Conservation (phyloP, 2,113 vertebrate genomes). For the Carassius gibelio region DNA sequence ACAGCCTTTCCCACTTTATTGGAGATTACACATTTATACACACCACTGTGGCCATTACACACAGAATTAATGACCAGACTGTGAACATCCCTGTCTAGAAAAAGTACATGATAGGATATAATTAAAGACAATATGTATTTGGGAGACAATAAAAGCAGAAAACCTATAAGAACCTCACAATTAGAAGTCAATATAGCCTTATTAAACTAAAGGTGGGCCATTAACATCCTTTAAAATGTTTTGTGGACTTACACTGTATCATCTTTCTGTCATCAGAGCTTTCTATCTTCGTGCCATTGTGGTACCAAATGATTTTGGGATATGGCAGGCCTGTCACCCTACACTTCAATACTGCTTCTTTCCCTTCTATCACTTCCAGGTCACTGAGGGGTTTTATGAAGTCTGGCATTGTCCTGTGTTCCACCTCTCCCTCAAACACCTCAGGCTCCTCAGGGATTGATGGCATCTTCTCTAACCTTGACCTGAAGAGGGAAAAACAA, state of each 20-base stretch:
- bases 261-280: constrained; percentile 88
- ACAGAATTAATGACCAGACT: constrained; percentile 83
- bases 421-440: constrained; percentile 81
- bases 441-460: constrained; percentile 96
- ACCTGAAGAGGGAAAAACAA: constrained; percentile 67
- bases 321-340: constrained; percentile 90
- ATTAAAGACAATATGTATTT: background rate
- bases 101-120: background rate
- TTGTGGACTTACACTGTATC: constrained; percentile 84
- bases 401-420: constrained; percentile 90
- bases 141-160: background rate
- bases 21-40: constrained; percentile 94
- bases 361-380: constrained; percentile 86
- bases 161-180: background rate
- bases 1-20: constrained; percentile 95
- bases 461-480: constrained; percentile 96
- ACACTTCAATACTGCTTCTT: constrained; percentile 86
- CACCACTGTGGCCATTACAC: constrained; percentile 85
- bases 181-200: background rate
- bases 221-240: background rate
- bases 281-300: constrained; percentile 87
- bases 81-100: constrained; percentile 90
- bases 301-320: constrained; percentile 93
- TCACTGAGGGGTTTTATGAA: constrained; percentile 90
- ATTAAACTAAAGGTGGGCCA: background rate